Conservation (phyloP, 2,113 vertebrate species). For the Trochalopteron elliotii region DNA sequence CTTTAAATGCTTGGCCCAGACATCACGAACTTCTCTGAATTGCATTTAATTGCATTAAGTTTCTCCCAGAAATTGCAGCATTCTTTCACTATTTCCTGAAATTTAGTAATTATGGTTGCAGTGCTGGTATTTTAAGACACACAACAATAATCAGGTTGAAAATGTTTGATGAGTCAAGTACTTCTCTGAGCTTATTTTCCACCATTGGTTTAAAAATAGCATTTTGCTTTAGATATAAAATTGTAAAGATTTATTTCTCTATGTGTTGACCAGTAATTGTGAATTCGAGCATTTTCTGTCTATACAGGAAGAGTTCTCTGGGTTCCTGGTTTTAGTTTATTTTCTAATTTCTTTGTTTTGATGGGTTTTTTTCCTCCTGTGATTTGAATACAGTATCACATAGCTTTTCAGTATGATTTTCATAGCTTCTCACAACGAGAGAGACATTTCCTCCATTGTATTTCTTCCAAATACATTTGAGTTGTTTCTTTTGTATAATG, state of each 20-base stretch:
- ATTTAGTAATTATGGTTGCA: background rate
- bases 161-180: background rate
- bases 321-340: background rate
- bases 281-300: background rate
- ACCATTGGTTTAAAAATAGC: background rate
- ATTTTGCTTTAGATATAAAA: conserved; percentile 3
- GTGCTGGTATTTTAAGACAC: background rate
- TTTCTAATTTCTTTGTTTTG: conserved; percentile 49
- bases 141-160: background rate
- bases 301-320: background rate
- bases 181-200: background rate
- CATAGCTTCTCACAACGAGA: background rate
- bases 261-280: background rate
- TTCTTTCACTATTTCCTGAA: background rate
- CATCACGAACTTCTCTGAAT: background rate
- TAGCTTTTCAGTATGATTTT: conserved; percentile 8
- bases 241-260: background rate
- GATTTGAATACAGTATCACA: conserved; percentile 40
- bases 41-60: background rate
- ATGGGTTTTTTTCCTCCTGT: background rate
- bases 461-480: conserved; percentile 41
- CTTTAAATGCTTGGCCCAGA: background rate
- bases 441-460: conserved; percentile 21
- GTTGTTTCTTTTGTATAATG: conserved; percentile 17
- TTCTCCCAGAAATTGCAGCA: background rate